Percentiles rank a stretch among this genome's conserved stretches.
phyloP scores from a whole-genome alignment of 2,888 invertebrate genomes.

The Hemistola chrysoprasaria region DNA sequence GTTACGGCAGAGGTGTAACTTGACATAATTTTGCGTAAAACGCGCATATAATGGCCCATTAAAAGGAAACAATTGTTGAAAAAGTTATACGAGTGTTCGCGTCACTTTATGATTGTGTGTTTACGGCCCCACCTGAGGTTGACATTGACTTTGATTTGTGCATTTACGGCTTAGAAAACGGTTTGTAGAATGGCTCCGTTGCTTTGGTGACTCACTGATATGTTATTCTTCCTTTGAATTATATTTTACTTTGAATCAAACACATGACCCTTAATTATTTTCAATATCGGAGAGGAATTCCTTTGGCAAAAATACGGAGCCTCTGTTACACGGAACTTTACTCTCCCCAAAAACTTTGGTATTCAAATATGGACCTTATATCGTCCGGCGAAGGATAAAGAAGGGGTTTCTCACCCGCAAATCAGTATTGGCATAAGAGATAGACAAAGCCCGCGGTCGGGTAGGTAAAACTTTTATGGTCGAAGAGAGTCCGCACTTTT shows the following conservation, averaged over 20 bases:
- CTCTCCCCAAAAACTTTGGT: neutral
- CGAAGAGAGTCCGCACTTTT: conserved; percentile 75
- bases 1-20: conserved; percentile 79
- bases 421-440: conserved; percentile 42
- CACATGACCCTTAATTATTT: conserved; percentile 20
- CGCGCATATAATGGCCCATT: conserved; percentile 80
- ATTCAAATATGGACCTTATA: conserved; percentile 48
- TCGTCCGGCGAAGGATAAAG: conserved; percentile 36
- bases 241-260: conserved; percentile 5
- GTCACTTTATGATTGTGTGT: conserved; percentile 80
- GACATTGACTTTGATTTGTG: conserved; percentile 81
- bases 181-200: conserved; percentile 53
- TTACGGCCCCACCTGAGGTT: conserved; percentile 76
- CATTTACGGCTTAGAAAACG: conserved; percentile 74
- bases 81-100: conserved; percentile 80
- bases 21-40: conserved; percentile 82
- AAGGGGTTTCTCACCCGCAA: conserved; percentile 19
- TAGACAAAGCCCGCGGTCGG: conserved; percentile 67
- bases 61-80: conserved; percentile 82
- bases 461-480: conserved; percentile 75
- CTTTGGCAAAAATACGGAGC: conserved; percentile 20
- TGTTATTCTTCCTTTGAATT: conserved; percentile 31
- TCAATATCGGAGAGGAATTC: conserved; percentile 22
- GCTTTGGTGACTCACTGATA: conserved; percentile 34
- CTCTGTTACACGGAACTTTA: neutral